Evolutionary conservation across 2,888 invertebrate species (phyloP).

Genomic region (Xanthia togata): DNA sequence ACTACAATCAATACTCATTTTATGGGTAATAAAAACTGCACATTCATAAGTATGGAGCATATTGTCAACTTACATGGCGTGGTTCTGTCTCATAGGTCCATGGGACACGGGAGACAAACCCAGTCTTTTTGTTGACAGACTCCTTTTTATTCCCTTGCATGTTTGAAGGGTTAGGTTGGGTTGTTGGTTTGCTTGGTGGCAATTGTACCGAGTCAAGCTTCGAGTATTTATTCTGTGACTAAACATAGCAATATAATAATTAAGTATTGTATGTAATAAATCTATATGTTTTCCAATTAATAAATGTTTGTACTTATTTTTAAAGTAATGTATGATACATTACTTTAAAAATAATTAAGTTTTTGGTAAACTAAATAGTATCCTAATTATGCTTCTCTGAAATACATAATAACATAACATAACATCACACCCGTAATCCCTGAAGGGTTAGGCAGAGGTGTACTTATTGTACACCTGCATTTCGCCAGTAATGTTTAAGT

Average conservation of each 20-base stretch:
- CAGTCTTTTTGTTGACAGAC: constrained; percentile 24
- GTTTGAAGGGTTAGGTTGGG: constrained; percentile 5
- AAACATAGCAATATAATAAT: constrained; percentile 37
- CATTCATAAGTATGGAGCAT: constrained; percentile 2
- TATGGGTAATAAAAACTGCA: background rate
- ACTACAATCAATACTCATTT: constrained; percentile 23
- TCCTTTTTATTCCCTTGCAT: constrained; percentile 19
- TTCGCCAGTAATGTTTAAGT: background rate
- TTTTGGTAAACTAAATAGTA: background rate
- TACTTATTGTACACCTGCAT: background rate
- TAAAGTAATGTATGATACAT: background rate
- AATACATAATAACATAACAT: background rate
- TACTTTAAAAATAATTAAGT: background rate
- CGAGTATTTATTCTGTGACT: constrained; percentile 40
- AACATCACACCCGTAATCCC: background rate
- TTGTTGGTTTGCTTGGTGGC: constrained; percentile 8
- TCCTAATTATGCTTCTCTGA: background rate
- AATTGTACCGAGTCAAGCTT: constrained; percentile 14
- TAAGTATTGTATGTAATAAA: background rate
- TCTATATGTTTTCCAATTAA: background rate
- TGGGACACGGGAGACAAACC: constrained; percentile 49
- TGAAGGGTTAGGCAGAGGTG: background rate
- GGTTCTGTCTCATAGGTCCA: constrained; percentile 49
- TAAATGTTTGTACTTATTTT: background rate
- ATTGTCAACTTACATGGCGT: constrained; percentile 39